Evolutionary conservation across 2,113 vertebrate species (phyloP), one percentile per base, ranked within the genome.

Genomic region (Apteryx owenii): DNA sequence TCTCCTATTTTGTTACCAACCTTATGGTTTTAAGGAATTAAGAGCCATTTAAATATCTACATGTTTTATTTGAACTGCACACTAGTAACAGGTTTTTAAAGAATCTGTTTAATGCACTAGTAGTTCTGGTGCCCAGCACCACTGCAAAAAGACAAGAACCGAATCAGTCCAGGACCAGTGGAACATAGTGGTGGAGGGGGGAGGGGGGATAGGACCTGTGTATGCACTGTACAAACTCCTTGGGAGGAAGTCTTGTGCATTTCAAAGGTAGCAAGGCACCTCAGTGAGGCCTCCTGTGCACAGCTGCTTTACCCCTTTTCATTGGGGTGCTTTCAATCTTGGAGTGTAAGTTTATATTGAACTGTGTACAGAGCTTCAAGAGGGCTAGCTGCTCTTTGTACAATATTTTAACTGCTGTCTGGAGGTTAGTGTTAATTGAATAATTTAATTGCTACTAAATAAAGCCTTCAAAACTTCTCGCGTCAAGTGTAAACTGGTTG

Each of bases 371-470:
- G 56, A 93, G 95, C 91, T 95, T 92, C 84, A 70, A 56, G 88
- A 97, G 94, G 95, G 94, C 89, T 5, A 88, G 96, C 96, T 98
- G 97, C 93, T 97, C 91, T 90, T 95, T 97, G 96, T 97, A 97
- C 91, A 94, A 97, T 97, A 96, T 97, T 98, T 98, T 97, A 98
- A 97, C 94, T 97, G 95, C 95, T 97, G 85, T 96, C 97, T 96
- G 96, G 81, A 98, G 96, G 85, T 95, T 98, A 97, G 95, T 97
- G 97, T 96, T 94, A 97, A 97, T 91, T 75, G 85, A 98, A 93
- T 98, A 98, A 97, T 97, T 97, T 98, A 98, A 96, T 95, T 98
- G 95, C 98, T 98, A 97, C 96, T 98, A 98, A 98, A 98, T 98
- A 98, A 98, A 99, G 95, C 94, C 98, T 98, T 98, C 97, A 93